These are phyloP conservation scores for Stichodactyla helianthus DNA, from an alignment of 64 coral and sea anemone genomes.

Conservation along the genomic window DNA sequence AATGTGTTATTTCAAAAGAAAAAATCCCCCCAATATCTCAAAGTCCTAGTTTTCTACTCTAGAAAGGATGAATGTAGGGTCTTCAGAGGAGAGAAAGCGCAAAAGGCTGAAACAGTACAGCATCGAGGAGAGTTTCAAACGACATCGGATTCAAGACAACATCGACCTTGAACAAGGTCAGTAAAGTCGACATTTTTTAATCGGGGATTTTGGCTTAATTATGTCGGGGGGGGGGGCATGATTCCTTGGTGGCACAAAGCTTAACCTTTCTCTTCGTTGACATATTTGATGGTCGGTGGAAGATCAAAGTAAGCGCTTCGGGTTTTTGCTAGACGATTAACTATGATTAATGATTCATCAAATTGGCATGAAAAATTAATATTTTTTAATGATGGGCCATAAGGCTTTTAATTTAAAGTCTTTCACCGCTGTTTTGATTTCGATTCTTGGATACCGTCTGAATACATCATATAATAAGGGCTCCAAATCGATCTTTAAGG, in stretches of 20 bases:
- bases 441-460: not conserved
- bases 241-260: not conserved
- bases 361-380: not conserved
- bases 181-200: not conserved
- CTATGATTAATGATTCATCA: not conserved
- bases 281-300: not conserved
- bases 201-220: not conserved
- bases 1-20: constrained; percentile 1
- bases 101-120: constrained; percentile 85
- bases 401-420: not conserved
- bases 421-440: not conserved
- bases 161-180: not conserved
- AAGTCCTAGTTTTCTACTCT: not conserved
- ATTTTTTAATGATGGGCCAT: not conserved
- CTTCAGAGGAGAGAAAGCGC: constrained; percentile 67
- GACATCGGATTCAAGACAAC: constrained; percentile 35
- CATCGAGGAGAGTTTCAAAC: constrained; percentile 92
- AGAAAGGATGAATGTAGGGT: constrained; percentile 79
- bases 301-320: not conserved
- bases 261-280: not conserved
- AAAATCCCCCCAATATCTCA: not conserved
- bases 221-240: not conserved
- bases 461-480: not conserved
- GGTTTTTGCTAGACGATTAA: not conserved
- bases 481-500: not conserved